These are phyloP conservation scores for Leucophora obtusa DNA, from an alignment of 2,888 invertebrate genomes.

Conservation along the genomic window DNA sequence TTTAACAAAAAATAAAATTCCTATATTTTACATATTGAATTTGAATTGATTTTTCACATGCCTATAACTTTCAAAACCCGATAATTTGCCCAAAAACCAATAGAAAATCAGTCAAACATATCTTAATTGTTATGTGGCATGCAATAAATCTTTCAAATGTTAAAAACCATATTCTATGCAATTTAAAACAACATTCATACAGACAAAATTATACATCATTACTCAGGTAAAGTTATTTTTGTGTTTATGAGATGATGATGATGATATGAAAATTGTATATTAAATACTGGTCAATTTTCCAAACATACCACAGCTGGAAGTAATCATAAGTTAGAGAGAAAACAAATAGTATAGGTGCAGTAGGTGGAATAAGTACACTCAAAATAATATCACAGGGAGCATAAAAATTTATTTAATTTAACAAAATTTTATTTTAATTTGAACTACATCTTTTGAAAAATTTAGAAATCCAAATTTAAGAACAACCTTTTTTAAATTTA, in stretches of 20 bases:
- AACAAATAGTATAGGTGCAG: too few species aligned
- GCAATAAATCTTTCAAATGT: slow-evolving; percentile 24
- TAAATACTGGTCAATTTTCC: neutral
- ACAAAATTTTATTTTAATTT: too few species aligned
- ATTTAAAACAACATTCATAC: slow-evolving; percentile 41
- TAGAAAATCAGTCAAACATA: slow-evolving; percentile 43
- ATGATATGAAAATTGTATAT: neutral
- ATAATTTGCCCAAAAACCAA: slow-evolving; percentile 37
- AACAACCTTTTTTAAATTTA: too few species aligned
- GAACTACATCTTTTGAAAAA: too few species aligned
- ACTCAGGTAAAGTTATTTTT: neutral
- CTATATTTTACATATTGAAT: neutral
- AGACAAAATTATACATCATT: slow-evolving; percentile 29
- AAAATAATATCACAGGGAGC: too few species aligned
- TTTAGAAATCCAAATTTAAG: too few species aligned
- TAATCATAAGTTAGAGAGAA: too few species aligned
- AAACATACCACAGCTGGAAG: neutral
- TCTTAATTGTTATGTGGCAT: slow-evolving; percentile 47
- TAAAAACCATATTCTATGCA: slow-evolving; percentile 22
- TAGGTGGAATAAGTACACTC: too few species aligned
- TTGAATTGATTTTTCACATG: slow-evolving; percentile 43
- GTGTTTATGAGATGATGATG: neutral
- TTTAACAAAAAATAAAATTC: neutral
- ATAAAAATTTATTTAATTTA: too few species aligned
- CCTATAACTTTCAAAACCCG: slow-evolving; percentile 24